phyloP scores from a whole-genome alignment of 2,797 vertebrate genomes.

The Geotria australis region DNA sequence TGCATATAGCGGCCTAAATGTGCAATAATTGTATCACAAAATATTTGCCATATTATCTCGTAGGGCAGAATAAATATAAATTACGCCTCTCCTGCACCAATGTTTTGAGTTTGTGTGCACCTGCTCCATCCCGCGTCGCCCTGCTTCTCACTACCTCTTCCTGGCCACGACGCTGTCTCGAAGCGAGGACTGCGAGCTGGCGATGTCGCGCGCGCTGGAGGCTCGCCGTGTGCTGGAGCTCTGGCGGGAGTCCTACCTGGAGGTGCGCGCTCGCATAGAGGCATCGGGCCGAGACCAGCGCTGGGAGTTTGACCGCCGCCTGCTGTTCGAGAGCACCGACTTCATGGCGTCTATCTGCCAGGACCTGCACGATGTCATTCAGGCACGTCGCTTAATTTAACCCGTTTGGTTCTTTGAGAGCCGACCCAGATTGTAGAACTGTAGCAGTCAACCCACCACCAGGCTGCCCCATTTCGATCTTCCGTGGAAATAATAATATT shows the following conservation, averaged over 20 bases:
- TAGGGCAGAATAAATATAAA: background rate
- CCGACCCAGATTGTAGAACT: no score
- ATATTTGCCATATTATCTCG: background rate
- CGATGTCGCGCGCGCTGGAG: slow-evolving; percentile 24
- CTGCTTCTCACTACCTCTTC: background rate
- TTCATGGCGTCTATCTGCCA: slow-evolving; percentile 56
- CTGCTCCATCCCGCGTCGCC: background rate
- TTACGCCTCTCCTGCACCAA: background rate
- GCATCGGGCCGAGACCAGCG: slow-evolving; percentile 22
- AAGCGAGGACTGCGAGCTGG: slow-evolving; percentile 24
- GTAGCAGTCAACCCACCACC: no score
- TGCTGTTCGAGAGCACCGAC: slow-evolving; percentile 55
- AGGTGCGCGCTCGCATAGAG: slow-evolving; percentile 41
- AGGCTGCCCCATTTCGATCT: no score
- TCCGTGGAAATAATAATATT: no score
- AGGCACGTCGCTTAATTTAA: slow-evolving; percentile 18
- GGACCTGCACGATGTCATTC: slow-evolving; percentile 30
- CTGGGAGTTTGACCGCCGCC: slow-evolving; percentile 71
- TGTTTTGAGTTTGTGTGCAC: background rate
- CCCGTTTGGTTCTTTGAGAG: no score
- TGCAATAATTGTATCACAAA: background rate
- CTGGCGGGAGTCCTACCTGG: slow-evolving; percentile 56
- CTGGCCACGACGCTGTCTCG: background rate
- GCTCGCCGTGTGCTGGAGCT: slow-evolving; percentile 27
- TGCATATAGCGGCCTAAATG: no score